Conservation (phyloP, 2,888 invertebrate genomes). For the Scrobipalpa costella region DNA sequence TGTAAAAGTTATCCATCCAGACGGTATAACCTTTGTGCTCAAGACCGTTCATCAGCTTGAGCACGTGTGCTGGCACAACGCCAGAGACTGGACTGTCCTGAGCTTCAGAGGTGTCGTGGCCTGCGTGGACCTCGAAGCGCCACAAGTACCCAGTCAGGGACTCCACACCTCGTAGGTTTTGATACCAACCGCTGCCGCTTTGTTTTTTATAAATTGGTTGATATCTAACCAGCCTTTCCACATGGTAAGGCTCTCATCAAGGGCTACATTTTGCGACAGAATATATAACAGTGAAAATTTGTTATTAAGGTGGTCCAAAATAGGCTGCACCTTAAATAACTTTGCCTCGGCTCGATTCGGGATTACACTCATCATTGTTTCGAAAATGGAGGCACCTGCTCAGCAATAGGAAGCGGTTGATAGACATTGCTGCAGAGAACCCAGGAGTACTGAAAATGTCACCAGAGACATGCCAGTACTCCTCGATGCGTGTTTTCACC, state of each 20-base stretch:
- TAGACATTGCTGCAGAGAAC: slow-evolving; percentile 14
- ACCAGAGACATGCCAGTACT: slow-evolving; percentile 28
- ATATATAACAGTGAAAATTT: slow-evolving; percentile 3
- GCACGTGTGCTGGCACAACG: not conserved
- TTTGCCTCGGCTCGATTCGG: slow-evolving; percentile 5
- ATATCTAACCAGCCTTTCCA: slow-evolving; percentile 10
- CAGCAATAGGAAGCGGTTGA: slow-evolving; percentile 5
- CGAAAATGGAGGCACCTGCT: slow-evolving; percentile 10
- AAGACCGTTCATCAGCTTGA: slow-evolving; percentile 15
- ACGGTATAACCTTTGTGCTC: slow-evolving; percentile 5
- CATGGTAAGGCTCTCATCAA: slow-evolving; percentile 11
- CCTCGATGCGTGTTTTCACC: slow-evolving; percentile 24
- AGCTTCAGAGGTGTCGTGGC: not conserved
- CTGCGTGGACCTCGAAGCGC: slow-evolving; percentile 10
- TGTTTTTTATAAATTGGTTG: not conserved
- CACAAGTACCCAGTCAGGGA: not conserved
- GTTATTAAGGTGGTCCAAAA: slow-evolving; percentile 10
- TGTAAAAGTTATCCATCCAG: slow-evolving; percentile 21
- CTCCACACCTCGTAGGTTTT: slow-evolving; percentile 3
- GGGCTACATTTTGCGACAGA: not conserved
- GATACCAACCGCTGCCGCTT: too few species aligned
- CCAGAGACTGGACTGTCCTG: not conserved
- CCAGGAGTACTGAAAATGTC: slow-evolving; percentile 27
- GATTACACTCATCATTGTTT: slow-evolving; percentile 8
- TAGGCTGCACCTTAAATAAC: slow-evolving; percentile 5